Evolutionary conservation across 1,140 invertebrate genomes (phyloP).

Genomic region (Brachionus angularis): DNA sequence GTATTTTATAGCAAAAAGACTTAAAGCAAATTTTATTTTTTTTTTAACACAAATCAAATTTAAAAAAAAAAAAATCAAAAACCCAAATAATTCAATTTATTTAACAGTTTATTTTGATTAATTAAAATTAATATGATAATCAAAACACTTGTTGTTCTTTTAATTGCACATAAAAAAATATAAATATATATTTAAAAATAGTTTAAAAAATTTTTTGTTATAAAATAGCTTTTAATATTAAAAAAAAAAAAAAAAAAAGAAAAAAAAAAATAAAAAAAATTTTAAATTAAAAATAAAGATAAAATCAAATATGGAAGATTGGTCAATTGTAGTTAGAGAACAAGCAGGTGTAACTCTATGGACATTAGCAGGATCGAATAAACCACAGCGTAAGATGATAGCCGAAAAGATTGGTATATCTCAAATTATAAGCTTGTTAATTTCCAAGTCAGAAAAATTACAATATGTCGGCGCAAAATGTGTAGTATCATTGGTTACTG

Average conservation of each 20-base stretch:
- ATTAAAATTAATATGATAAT: not conserved
- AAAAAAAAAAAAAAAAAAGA: not conserved
- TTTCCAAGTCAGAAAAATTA: constrained; percentile 54
- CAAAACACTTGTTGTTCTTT: too few relatives aligned
- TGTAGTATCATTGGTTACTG: constrained; percentile 53
- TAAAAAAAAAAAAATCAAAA: too few relatives aligned
- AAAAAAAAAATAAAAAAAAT: not conserved
- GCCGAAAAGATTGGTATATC: constrained; percentile 54
- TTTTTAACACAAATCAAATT: too few relatives aligned
- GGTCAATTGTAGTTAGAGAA: constrained; percentile 52
- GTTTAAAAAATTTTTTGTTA: too few relatives aligned
- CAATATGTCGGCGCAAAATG: constrained; percentile 57
- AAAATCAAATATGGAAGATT: constrained; percentile 44
- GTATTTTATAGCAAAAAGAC: not conserved
- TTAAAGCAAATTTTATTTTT: not conserved
- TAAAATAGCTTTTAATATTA: too few relatives aligned
- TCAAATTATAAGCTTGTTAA: constrained; percentile 55
- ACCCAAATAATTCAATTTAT: not conserved
- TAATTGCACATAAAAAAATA: too few relatives aligned
- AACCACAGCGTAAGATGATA: constrained; percentile 55
- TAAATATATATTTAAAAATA: too few relatives aligned
- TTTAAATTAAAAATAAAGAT: not conserved
- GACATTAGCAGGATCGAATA: constrained; percentile 55
- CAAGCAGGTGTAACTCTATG: constrained; percentile 56
- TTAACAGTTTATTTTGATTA: not conserved